Base-by-base conservation (phyloP, 2,113 vertebrate genomes). In the Oncorhynchus kisutch region DNA sequence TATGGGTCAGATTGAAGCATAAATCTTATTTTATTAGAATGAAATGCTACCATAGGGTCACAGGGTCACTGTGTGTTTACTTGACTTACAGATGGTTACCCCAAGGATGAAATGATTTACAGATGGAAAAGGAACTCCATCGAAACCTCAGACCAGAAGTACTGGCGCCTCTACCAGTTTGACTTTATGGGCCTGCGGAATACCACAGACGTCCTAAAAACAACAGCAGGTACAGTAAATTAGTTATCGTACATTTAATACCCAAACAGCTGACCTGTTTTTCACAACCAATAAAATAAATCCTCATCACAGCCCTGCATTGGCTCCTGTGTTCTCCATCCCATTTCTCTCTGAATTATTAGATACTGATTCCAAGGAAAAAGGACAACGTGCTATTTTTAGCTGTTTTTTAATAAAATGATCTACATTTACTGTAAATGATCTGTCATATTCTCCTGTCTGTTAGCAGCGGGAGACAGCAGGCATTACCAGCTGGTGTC, bases 81-180 rank as follows among this genome's bases (percentile, higher is more conserved):
- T 94, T 93, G 85, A 72, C 89, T 94, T 93, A 74, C 81, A 99
- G 97, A 99, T 83, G 97, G 97, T 78, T 99, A 99, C 83, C 97
- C 97, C 0, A 94, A 95, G 84, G 97, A 99, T 73, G 97, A 99
- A 93, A 98, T 99, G 84, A 78, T 98, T 78, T 99, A 99, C 87
- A 95, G 95, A 83, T 99, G 97, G 97, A 95, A 91, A 68, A 94
- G 95, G 84, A 98, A 97, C 81, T 98, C 97, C 0, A 96, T 99
- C 64, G 95, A 97, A 78, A 96, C 97, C 2, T 95, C 96, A 1
- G 96, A 99, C 84, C 95, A 99, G 92, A 97, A 98, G 67, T 97
- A 96, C 79, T 99, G 97, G 97, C 90, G 97, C 74, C 96, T 99
- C 3, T 99, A 99, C 87, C 97, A 99, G 87, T 99, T 99, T 88